These are phyloP conservation scores for Cuniculus paca DNA, from an alignment of 2,797 vertebrate genomes.

Conservation along the genomic window DNA sequence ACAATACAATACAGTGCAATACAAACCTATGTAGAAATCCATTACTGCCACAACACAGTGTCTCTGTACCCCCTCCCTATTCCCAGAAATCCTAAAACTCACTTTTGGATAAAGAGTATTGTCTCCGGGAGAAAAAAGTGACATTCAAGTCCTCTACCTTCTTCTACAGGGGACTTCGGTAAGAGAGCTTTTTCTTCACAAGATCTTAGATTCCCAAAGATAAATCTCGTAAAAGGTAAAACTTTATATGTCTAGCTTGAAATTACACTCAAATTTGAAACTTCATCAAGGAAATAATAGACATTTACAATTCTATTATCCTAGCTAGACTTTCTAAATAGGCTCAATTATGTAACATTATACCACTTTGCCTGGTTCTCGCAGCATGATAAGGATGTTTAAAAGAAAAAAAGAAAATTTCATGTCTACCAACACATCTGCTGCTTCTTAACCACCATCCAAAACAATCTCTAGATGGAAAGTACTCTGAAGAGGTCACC, in stretches of 20 bases:
- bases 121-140: neutral
- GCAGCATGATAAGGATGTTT: neutral
- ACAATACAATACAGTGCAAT: no score
- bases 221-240: conserved; percentile 45
- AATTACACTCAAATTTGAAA: conserved; percentile 61
- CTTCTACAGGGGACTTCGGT: neutral
- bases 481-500: neutral
- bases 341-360: neutral
- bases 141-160: neutral
- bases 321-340: conserved; percentile 34
- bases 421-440: neutral
- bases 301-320: conserved; percentile 40
- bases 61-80: neutral
- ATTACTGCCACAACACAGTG: neutral
- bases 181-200: neutral
- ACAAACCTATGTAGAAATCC: neutral
- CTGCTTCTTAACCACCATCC: conserved; percentile 14
- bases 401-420: conserved; percentile 36
- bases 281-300: conserved; percentile 43
- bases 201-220: neutral
- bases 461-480: conserved; percentile 44
- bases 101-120: neutral
- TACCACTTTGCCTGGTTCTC: neutral
- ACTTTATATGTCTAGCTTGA: neutral
- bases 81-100: neutral